These are phyloP conservation scores for Acipenser transmontanus DNA, from an alignment of 2,797 vertebrate species.

Conservation along the genomic window DNA sequence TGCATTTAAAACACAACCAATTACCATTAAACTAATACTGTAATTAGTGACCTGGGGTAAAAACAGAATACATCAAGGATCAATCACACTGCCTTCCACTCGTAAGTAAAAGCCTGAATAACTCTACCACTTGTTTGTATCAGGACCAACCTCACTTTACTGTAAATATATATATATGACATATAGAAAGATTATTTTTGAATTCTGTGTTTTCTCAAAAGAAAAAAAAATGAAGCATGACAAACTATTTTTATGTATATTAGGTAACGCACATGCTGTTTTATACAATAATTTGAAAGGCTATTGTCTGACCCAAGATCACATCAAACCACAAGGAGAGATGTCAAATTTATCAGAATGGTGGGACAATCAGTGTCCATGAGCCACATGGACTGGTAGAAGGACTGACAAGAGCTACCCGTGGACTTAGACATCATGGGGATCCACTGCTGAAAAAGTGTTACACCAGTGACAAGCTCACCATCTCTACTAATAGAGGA, in stretches of 20 bases:
- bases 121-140: too few species aligned
- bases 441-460: constrained; percentile 38
- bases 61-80: too few species aligned
- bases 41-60: too few species aligned
- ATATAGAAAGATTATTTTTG: too few species aligned
- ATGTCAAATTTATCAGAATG: constrained; percentile 29
- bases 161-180: too few species aligned
- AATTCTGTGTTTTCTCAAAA: too few species aligned
- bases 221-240: too few species aligned
- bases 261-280: constrained; percentile 47
- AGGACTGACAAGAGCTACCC: constrained; percentile 35
- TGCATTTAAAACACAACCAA: too few species aligned
- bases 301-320: constrained; percentile 48
- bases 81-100: too few species aligned
- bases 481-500: constrained; percentile 39
- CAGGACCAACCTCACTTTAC: too few species aligned
- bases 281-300: constrained; percentile 52
- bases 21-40: too few species aligned
- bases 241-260: constrained; percentile 10
- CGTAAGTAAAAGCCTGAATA: too few species aligned
- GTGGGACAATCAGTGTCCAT: constrained; percentile 38
- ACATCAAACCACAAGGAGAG: constrained; percentile 41
- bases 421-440: constrained; percentile 49
- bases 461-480: constrained; percentile 44
- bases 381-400: constrained; percentile 40